Evolutionary conservation across 1,140 invertebrate species (phyloP), one percentile per base, ranked within the genome.

Genomic region (Drosophila punjabiensis): DNA sequence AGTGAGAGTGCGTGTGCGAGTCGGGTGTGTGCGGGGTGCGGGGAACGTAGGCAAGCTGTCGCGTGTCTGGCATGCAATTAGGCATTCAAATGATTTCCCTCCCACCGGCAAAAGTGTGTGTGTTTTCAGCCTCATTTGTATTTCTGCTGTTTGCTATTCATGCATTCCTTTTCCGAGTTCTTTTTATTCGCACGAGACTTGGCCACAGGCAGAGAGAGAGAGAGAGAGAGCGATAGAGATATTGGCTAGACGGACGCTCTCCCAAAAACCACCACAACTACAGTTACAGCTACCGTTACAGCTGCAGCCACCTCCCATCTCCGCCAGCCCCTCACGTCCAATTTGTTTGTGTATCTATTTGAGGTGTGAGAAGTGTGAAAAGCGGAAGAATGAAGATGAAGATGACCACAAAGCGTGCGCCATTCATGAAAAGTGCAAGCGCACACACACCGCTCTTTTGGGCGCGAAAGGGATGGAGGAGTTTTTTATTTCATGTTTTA

Each of bases 41-140:
- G 4, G 71, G 64, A 70, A 50, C 64, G 76, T 71, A 80, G 52
- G 56, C 45, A 48, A 73, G 81, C 52, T 87, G 86, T 90, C 86
- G 86, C 86, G 86, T 90, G 86, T 90, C 86, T 90, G 79, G 86
- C 86, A 90, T 90, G 79, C 86, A 90, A 91, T 90, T 90, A 90
- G 86, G 60, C 79, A 86, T 82, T 82, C 79, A 89, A 89, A 84
- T 76, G 79, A 62, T 84, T 84, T 67, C 60, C 75, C 62, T 67
- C 66, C 58, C 47, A 56, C 76, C 56, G 65, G 58, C 74, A 61
- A 60, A 56, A 39, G 28, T 28, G 63, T 35, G 35, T 30, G 53
- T 56, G 55, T 50, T 37, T 56, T 37, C 32, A 43, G 52, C 33
- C 39, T 70, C 35, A 56, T 47, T 75, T 50, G 43, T 81, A 66